These are phyloP conservation scores for Palythoa grandis DNA, from an alignment of 92 coral and sea anemone species.

Conservation along the genomic window DNA sequence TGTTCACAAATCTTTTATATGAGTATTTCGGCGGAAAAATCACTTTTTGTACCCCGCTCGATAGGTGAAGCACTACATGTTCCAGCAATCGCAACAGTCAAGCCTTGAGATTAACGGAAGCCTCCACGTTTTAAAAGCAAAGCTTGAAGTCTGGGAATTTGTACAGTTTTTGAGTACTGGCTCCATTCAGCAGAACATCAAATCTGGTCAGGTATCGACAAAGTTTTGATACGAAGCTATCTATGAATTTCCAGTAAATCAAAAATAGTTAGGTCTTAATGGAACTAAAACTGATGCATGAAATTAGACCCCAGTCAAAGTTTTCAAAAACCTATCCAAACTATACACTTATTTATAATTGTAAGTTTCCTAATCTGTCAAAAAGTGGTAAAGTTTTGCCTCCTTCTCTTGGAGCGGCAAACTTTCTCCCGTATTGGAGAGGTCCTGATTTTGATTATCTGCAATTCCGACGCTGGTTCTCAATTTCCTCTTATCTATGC, in stretches of 20 bases:
- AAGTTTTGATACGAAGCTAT: background rate
- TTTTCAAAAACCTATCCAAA: no score
- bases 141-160: conserved; percentile 67
- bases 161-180: conserved; percentile 71
- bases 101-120: conserved; percentile 52
- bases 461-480: no score
- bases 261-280: no score
- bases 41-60: background rate
- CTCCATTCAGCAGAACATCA: conserved; percentile 53
- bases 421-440: background rate
- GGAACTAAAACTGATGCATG: no score
- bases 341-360: no score
- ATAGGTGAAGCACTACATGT: conserved; percentile 66
- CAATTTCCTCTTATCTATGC: background rate
- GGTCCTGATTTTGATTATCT: no score
- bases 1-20: no score
- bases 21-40: no score
- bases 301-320: no score
- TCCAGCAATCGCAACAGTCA: conserved; percentile 46
- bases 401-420: no score
- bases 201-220: conserved; percentile 59
- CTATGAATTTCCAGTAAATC: background rate
- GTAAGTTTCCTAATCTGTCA: background rate
- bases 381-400: background rate
- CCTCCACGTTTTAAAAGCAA: conserved; percentile 57